phyloP scores from a whole-genome alignment of 1,140 invertebrate genomes.

The Pogonomyrmex barbatus region DNA sequence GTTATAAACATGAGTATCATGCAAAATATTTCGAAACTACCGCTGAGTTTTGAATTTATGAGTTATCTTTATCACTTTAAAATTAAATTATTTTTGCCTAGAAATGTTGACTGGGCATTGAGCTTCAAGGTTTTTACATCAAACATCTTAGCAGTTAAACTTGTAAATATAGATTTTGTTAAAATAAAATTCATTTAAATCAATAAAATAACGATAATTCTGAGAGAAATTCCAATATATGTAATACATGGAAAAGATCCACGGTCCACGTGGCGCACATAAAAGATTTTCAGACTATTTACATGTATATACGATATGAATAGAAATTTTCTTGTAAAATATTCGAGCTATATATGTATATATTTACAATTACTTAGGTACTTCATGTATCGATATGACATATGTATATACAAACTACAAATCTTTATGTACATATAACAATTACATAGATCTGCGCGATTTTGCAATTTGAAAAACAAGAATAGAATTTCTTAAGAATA shows the following conservation, averaged over 20 bases:
- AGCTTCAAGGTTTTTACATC: neutral
- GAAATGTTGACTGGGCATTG: neutral
- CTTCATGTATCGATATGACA: conserved; percentile 56
- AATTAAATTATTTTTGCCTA: neutral
- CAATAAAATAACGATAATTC: conserved; percentile 3
- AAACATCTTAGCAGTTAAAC: neutral
- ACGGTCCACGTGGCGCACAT: conserved; percentile 56
- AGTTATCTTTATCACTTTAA: neutral
- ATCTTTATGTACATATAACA: conserved; percentile 62
- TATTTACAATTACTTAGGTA: conserved; percentile 66
- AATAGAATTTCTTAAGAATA: no score
- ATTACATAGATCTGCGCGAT: neutral
- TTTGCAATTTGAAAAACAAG: no score
- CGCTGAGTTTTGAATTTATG: neutral
- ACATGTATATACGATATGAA: conserved; percentile 7
- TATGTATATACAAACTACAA: conserved; percentile 57
- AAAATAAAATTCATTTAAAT: neutral
- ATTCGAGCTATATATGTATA: conserved; percentile 48
- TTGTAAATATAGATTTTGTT: conserved; percentile 5
- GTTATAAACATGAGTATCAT: conserved; percentile 63
- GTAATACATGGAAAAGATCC: conserved; percentile 46
- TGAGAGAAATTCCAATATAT: conserved; percentile 29
- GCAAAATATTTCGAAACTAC: conserved; percentile 3
- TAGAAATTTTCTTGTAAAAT: conserved; percentile 50
- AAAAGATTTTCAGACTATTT: conserved; percentile 22